Evolutionary conservation across 2,888 invertebrate species (phyloP).

Genomic region (Pelosia muscerda): DNA sequence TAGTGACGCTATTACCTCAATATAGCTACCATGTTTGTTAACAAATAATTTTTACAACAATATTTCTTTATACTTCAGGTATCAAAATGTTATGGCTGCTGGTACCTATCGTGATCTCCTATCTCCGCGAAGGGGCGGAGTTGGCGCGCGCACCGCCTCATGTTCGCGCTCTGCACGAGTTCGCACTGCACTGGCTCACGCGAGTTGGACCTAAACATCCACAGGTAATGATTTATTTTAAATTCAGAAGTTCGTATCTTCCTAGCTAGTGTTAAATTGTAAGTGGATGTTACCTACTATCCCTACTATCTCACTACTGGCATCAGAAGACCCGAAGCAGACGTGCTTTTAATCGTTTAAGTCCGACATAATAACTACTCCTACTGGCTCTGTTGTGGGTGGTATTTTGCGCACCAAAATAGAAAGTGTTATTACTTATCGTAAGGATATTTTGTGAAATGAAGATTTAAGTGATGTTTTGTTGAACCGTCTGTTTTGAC

Average conservation of each 20-base stretch:
- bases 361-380: no score
- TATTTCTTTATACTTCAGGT: conserved; percentile 84
- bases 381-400: no score
- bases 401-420: no score
- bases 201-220: conserved; percentile 97
- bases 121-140: conserved; percentile 90
- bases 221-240: conserved; percentile 83
- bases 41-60: neutral
- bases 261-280: neutral
- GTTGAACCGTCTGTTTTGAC: no score
- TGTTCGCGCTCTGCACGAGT: conserved; percentile 93
- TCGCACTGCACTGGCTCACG: conserved; percentile 95
- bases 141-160: conserved; percentile 83
- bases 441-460: no score
- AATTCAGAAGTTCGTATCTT: neutral
- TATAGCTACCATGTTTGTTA: neutral
- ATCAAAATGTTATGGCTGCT: conserved; percentile 95
- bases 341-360: no score
- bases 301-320: no score
- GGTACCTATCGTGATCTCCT: conserved; percentile 96
- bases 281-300: neutral
- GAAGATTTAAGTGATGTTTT: no score
- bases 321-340: no score
- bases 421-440: no score
- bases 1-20: neutral